These are phyloP conservation scores for Diaprepes abbreviatus DNA, from an alignment of 2,888 invertebrate species.

Conservation along the genomic window DNA sequence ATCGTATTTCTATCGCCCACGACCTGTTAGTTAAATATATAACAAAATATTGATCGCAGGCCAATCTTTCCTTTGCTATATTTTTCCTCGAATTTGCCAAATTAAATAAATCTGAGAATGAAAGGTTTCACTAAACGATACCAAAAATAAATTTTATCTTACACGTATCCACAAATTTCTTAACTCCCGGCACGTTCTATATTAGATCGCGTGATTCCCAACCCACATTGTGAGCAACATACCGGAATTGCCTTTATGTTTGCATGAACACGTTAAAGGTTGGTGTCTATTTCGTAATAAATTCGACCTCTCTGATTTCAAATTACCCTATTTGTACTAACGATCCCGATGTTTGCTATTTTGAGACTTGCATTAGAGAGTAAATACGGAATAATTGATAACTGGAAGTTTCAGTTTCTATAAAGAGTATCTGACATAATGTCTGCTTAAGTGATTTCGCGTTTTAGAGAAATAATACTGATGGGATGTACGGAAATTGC, in stretches of 20 bases:
- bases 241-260: constrained; percentile 15
- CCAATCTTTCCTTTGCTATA: no score
- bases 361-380: not conserved
- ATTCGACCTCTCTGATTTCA: not conserved
- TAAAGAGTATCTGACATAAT: no score
- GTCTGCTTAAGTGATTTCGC: no score
- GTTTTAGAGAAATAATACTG: no score
- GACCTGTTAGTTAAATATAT: no score
- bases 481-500: no score
- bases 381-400: not conserved
- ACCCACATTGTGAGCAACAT: constrained; percentile 6
- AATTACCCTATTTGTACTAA: not conserved
- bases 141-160: not conserved
- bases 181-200: not conserved
- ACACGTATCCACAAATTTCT: not conserved
- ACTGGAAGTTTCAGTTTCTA: no score
- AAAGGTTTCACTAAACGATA: not conserved
- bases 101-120: no score
- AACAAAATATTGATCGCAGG: no score
- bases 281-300: not conserved
- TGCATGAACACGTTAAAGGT: constrained; percentile 9
- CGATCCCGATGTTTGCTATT: constrained; percentile 5
- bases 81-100: no score
- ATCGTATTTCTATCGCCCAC: no score
- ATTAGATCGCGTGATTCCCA: constrained; percentile 1